Base-by-base conservation (phyloP, 2,888 invertebrate species). In the Apodemia hepburni region DNA sequence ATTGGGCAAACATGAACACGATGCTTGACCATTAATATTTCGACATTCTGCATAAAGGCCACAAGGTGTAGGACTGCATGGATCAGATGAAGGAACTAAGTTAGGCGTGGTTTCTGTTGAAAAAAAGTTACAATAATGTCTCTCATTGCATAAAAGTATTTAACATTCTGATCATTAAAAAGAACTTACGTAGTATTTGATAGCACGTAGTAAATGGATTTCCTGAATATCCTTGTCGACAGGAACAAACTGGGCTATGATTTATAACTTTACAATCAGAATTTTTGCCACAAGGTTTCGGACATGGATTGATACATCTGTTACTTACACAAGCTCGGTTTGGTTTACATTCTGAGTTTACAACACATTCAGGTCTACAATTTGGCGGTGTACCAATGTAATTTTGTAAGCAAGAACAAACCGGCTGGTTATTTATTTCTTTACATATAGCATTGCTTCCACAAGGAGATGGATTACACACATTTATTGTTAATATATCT, bases 401-500 rank as follows among this genome's bases (percentile, higher is more conserved):
- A 73, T 93, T 93, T 9, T 93, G 89, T 60, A 94, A 83, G 76
- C 96, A 96, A 45, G 95, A 94, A 77, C 96, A 96, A 57, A 95
- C 93, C 0, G 95, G 94, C 80, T 95, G 94, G 59, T 87, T 92
- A 73, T 96, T 95, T 49, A 94, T 80, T 82, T 95, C 95, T 68
- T 93, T 93, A 77, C 97, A 97, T 69, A 95, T 93, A 9, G 96
- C 93, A 80, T 95, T 95, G 1, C 86, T 71, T 47, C 96, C 96
- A 82, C 96, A 97, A 8, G 95, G 93, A 3, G 95, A 95, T 58
- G 96, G 96, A 73, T 93, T 92, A 74, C 97, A 97, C 7, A 95
- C 95, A 74, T 95, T 82, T 42, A 85, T 65, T n/a, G 77, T 66
- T 27, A 74, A 78, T 58, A 79, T 62, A 69, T 84, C 84, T 61